A percentile compares a stretch with the other conserved stretches of the same genome.
phyloP scores from a whole-genome alignment of 2,888 invertebrate species.

The Drosophila stalkeri region DNA sequence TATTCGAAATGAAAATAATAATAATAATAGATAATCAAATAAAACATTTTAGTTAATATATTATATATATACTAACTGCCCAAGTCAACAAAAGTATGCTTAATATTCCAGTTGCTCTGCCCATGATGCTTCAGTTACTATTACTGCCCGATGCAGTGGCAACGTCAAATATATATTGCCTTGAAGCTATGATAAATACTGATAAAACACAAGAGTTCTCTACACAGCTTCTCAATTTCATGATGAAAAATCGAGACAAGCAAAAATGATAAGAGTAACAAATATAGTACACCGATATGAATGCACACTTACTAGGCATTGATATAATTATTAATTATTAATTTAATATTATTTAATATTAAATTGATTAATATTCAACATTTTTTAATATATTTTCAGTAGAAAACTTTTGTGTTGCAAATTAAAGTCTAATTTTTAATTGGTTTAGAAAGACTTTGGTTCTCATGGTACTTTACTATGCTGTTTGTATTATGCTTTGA shows the following conservation, averaged over 20 bases:
- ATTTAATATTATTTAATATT: too few relatives aligned
- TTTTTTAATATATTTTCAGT: too few relatives aligned
- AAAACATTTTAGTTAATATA: too few relatives aligned
- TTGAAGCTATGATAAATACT: constrained; percentile 4
- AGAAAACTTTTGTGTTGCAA: too few relatives aligned
- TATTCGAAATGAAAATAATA: too few relatives aligned
- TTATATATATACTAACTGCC: constrained; percentile 50
- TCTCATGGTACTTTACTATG: too few relatives aligned
- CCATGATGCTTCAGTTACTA: constrained; percentile 44
- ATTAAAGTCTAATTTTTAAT: too few relatives aligned
- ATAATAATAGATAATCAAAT: not conserved
- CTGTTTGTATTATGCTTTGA: too few relatives aligned
- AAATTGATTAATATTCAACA: too few relatives aligned
- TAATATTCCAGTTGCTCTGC: constrained; percentile 27
- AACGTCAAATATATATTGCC: constrained; percentile 39
- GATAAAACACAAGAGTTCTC: constrained; percentile 10
- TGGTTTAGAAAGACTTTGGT: too few relatives aligned
- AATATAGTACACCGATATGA: not conserved
- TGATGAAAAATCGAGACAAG: constrained; percentile 30
- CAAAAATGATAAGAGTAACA: constrained; percentile 1
- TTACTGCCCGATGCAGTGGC: not conserved
- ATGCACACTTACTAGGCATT: not conserved
- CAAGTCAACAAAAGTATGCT: constrained; percentile 38
- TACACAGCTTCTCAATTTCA: constrained; percentile 54
- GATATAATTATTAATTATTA: not conserved